Conservation (phyloP, 2,888 invertebrate genomes). For the Drosophila ustulata region DNA sequence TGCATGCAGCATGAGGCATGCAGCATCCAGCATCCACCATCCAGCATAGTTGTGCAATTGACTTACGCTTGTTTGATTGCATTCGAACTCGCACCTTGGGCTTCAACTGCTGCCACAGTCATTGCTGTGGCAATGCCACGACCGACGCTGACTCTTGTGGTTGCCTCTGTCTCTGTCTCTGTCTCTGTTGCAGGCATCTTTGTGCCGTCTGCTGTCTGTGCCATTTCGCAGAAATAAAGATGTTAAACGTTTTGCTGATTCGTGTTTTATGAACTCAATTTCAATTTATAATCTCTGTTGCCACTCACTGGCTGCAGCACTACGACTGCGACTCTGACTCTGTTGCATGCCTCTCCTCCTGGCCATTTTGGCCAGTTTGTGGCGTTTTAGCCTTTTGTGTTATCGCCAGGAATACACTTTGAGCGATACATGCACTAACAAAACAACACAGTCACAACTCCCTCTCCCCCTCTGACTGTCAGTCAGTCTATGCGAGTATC, state of each 20-base stretch:
- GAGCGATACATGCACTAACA: conserved; percentile 64
- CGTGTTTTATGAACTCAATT: conserved; percentile 84
- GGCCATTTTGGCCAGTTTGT: conserved; percentile 49
- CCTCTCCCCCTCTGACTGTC: conserved; percentile 36
- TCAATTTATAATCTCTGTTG: conserved; percentile 83
- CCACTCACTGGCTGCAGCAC: conserved; percentile 70
- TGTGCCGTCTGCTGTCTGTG: conserved; percentile 56
- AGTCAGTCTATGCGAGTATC: conserved; percentile 62
- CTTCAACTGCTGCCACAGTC: conserved; percentile 42
- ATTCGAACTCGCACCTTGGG: conserved; percentile 78
- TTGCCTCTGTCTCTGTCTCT: conserved; percentile 30
- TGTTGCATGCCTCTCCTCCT: conserved; percentile 11
- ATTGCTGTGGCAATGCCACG: conserved; percentile 36
- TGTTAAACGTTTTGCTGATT: conserved; percentile 83
- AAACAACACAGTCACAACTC: conserved; percentile 33
- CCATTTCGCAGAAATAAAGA: conserved; percentile 82
- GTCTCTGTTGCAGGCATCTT: conserved; percentile 17
- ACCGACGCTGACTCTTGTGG: conserved; percentile 62
- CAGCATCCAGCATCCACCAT: conserved; percentile 40
- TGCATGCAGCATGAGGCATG: conserved; percentile 26
- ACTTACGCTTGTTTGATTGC: conserved; percentile 79
- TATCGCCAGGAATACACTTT: conserved; percentile 74
- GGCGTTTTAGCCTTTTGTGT: conserved; percentile 79
- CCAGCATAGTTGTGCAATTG: conserved; percentile 66
- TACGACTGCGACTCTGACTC: conserved; percentile 16